These are phyloP conservation scores for Probaryconus sp. DNA, from an alignment of 1,140 invertebrate genomes.

Conservation along the genomic window DNA sequence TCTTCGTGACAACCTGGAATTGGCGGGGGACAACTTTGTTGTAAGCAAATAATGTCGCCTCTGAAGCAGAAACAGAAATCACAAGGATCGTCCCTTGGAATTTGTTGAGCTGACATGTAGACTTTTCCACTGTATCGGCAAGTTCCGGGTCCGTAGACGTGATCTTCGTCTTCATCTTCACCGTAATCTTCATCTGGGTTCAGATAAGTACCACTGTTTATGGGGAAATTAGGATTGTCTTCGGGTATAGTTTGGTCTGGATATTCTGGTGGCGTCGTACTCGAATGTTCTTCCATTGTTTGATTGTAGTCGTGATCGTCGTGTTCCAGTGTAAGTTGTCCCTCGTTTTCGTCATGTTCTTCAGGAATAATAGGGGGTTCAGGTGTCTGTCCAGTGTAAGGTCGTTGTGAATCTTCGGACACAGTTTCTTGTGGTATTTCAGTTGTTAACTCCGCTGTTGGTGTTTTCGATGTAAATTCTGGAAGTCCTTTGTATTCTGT, in stretches of 20 bases:
- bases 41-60: constrained; percentile 95
- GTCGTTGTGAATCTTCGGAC: constrained; percentile 58
- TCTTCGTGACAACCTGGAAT: constrained; percentile 94
- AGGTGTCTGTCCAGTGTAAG: constrained; percentile 38
- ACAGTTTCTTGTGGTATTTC: constrained; percentile 39
- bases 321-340: constrained; percentile 46
- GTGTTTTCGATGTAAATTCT: constrained; percentile 29
- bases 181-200: constrained; percentile 81
- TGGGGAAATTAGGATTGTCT: constrained; percentile 71
- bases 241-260: constrained; percentile 66
- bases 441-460: constrained; percentile 23
- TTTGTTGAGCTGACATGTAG: constrained; percentile 96
- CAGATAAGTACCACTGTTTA: constrained; percentile 66
- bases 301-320: constrained; percentile 53
- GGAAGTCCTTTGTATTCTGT: constrained; percentile 33
- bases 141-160: constrained; percentile 89
- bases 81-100: constrained; percentile 94
- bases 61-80: constrained; percentile 98
- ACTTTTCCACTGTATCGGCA: constrained; percentile 94
- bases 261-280: constrained; percentile 59
- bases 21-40: constrained; percentile 96
- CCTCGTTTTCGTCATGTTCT: constrained; percentile 53
- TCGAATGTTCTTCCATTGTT: constrained; percentile 43
- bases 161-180: constrained; percentile 85
- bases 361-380: constrained; percentile 52